These are phyloP conservation scores for Ceyx melanurus DNA, from an alignment of 2,113 vertebrate genomes.

Conservation along the genomic window DNA sequence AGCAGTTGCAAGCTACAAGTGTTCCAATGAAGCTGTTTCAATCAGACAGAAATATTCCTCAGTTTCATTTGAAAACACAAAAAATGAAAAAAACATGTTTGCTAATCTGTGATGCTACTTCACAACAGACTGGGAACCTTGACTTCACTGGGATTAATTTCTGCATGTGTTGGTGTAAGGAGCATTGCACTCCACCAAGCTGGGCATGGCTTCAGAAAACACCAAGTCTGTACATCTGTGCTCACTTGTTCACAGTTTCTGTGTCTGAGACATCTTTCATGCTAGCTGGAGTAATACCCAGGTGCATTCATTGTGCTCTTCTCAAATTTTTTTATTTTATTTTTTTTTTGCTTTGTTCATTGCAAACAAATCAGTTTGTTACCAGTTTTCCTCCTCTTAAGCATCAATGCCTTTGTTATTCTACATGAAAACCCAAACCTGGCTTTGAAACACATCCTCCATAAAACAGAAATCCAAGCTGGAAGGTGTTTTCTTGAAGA, in stretches of 20 bases:
- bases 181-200: background rate
- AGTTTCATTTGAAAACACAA: background rate
- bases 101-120: background rate
- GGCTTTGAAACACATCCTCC: background rate
- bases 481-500: background rate
- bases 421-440: background rate
- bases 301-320: background rate
- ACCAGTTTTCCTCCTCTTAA: background rate
- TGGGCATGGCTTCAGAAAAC: background rate
- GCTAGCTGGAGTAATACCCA: background rate
- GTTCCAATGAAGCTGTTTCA: conserved; percentile 23
- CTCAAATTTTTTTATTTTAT: background rate
- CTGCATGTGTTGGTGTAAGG: background rate
- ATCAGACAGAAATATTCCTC: background rate
- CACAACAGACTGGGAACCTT: background rate
- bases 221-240: background rate
- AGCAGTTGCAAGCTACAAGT: conserved; percentile 2
- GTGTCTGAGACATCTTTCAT: background rate
- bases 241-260: background rate
- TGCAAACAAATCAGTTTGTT: background rate
- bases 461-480: background rate
- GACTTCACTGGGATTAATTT: background rate
- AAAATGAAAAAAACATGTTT: background rate
- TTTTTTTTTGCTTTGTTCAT: background rate
- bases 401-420: background rate